A percentile compares a stretch with the other conserved stretches of the same genome.
These are phyloP conservation scores for Synanthedon formicaeformis DNA, from an alignment of 2,888 invertebrate species.

Conservation along the genomic window DNA sequence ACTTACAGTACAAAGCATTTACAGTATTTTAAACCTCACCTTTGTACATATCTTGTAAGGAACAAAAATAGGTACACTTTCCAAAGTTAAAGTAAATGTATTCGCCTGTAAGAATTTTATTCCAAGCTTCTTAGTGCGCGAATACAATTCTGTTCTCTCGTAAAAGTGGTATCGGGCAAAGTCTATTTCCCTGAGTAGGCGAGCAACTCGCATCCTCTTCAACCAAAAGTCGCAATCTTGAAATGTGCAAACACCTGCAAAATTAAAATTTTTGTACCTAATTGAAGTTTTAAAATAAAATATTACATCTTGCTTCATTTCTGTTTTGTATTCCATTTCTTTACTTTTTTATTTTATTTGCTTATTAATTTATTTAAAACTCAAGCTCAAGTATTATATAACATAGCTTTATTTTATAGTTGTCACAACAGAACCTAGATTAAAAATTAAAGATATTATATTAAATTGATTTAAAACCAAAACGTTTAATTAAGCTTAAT, in stretches of 20 bases:
- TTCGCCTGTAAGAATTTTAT: slow-evolving; percentile 50
- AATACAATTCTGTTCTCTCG: slow-evolving; percentile 42
- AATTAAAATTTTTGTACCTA: background rate
- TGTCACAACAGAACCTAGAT: no score
- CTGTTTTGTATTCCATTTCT: no score
- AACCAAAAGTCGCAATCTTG: slow-evolving; percentile 45
- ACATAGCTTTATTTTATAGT: no score
- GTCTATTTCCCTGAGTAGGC: slow-evolving; percentile 47
- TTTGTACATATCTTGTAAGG: slow-evolving; percentile 50
- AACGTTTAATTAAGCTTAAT: no score
- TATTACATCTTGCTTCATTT: no score
- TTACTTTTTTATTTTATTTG: no score
- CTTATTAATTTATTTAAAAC: no score
- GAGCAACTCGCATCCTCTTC: slow-evolving; percentile 31
- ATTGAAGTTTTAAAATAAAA: background rate
- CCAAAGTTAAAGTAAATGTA: slow-evolving; percentile 28
- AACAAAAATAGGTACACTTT: slow-evolving; percentile 37
- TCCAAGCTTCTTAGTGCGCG: slow-evolving; percentile 22
- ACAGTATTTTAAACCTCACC: slow-evolving; percentile 17
- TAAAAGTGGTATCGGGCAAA: slow-evolving; percentile 55
- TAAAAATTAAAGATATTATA: no score
- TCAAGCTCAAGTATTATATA: no score
- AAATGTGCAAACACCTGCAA: slow-evolving; percentile 44
- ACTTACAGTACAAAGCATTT: no score
- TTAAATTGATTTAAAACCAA: no score